These are phyloP conservation scores for Rhinella marina DNA, from an alignment of 2,797 vertebrate genomes.

Conservation along the genomic window DNA sequence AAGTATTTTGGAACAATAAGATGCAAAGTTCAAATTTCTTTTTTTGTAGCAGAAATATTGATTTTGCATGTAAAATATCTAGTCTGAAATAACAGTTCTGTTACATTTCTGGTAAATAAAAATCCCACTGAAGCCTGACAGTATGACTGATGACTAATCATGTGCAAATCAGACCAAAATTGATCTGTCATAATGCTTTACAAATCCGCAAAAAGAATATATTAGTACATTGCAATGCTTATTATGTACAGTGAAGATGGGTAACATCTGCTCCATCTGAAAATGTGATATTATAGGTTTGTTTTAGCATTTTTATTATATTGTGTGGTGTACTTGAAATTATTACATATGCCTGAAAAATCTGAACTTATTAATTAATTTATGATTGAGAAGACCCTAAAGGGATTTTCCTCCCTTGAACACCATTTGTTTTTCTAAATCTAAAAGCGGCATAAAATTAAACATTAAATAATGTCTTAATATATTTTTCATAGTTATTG, in stretches of 20 bases:
- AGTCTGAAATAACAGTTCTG: neutral
- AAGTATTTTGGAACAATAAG: neutral
- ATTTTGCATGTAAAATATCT: neutral
- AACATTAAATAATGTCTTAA: too few relatives aligned
- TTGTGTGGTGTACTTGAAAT: too few relatives aligned
- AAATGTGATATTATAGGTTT: neutral
- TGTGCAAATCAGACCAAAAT: conserved; percentile 30
- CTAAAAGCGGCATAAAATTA: too few relatives aligned
- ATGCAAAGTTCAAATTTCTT: neutral
- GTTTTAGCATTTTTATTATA: too few relatives aligned
- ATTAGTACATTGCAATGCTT: conserved; percentile 10
- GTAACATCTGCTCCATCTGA: neutral
- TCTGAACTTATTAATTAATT: too few relatives aligned
- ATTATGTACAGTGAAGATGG: conserved; percentile 4
- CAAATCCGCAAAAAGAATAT: conserved; percentile 23
- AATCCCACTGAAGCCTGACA: neutral
- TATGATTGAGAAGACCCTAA: too few relatives aligned
- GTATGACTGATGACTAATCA: conserved; percentile 23
- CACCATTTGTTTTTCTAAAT: too few relatives aligned
- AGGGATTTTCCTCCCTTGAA: too few relatives aligned
- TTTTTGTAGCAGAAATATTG: neutral
- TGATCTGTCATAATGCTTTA: conserved; percentile 23
- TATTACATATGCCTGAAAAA: too few relatives aligned
- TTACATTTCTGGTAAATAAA: neutral
- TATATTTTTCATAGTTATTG: too few relatives aligned